These are phyloP conservation scores for Gryon sp. DNA, from an alignment of 1,140 invertebrate genomes.

Conservation along the genomic window DNA sequence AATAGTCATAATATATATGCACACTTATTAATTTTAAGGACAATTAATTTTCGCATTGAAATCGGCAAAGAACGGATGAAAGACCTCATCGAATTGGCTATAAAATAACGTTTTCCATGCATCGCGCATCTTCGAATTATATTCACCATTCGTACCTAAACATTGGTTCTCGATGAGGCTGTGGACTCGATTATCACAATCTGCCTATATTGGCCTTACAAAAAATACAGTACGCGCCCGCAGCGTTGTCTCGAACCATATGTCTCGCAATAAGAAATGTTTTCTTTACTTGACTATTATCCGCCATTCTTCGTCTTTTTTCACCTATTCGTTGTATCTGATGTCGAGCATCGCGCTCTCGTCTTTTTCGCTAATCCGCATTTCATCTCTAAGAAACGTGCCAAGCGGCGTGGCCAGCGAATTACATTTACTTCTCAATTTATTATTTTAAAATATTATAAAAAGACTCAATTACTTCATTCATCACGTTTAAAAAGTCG, in stretches of 20 bases:
- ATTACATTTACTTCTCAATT: conserved; percentile 30
- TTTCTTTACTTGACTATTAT: no score
- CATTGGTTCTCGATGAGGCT: conserved; percentile 69
- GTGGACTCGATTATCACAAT: conserved; percentile 79
- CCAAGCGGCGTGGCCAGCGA: conserved; percentile 34
- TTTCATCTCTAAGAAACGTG: conserved; percentile 24
- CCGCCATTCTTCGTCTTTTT: conserved; percentile 22
- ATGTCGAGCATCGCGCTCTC: conserved; percentile 42
- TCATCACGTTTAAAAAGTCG: no score
- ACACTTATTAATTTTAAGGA: not conserved
- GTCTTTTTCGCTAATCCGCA: conserved; percentile 28
- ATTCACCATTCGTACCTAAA: conserved; percentile 51
- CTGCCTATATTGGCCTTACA: conserved; percentile 76
- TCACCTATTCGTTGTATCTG: conserved; percentile 58
- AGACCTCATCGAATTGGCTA: conserved; percentile 28
- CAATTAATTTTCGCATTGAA: not conserved
- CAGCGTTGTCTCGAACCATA: conserved; percentile 67
- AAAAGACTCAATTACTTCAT: no score
- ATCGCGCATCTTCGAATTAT: conserved; percentile 52
- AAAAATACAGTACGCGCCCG: conserved; percentile 78
- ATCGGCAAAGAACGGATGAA: not conserved
- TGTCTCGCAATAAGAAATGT: conserved; percentile 44
- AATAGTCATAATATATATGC: no score
- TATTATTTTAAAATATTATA: no score
- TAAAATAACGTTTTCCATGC: conserved; percentile 56